Evolutionary conservation across 2,113 vertebrate genomes (phyloP).

Genomic region (Motacilla alba): DNA sequence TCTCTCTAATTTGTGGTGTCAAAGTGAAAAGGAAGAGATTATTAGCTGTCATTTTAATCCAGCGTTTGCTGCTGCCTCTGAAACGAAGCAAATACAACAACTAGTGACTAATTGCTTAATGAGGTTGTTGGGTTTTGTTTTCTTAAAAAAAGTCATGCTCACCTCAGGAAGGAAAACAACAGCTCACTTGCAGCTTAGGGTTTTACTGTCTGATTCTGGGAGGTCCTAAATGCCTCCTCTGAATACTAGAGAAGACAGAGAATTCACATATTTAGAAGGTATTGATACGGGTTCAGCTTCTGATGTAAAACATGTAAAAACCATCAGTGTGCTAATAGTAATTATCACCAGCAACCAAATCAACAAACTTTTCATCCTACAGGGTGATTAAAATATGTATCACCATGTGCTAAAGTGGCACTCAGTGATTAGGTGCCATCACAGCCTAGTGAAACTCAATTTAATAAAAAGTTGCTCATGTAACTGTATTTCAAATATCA

Average conservation of each 20-base stretch:
- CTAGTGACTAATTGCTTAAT: conserved; percentile 23
- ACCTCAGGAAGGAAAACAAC: conserved; percentile 59
- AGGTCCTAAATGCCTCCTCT: background rate
- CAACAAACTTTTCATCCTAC: background rate
- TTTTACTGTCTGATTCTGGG: background rate
- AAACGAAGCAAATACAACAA: conserved; percentile 19
- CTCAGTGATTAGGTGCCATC: background rate
- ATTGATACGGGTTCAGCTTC: background rate
- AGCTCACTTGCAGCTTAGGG: background rate
- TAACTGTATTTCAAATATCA: background rate
- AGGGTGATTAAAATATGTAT: background rate
- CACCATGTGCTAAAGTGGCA: background rate
- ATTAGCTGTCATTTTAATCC: background rate
- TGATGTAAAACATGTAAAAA: background rate
- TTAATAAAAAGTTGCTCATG: background rate
- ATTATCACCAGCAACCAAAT: background rate
- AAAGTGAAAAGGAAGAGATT: conserved; percentile 37
- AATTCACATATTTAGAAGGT: background rate
- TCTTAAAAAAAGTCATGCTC: background rate
- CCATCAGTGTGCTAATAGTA: background rate
- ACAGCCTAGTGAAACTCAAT: background rate
- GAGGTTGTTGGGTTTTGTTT: background rate
- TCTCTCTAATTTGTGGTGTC: conserved; percentile 7
- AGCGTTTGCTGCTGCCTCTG: background rate
- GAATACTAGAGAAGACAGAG: background rate